Evolutionary conservation across 53 echinoderm and acorn worm species (phyloP), one percentile per base, ranked within the genome.

Genomic region (Apostichopus leukothele): DNA sequence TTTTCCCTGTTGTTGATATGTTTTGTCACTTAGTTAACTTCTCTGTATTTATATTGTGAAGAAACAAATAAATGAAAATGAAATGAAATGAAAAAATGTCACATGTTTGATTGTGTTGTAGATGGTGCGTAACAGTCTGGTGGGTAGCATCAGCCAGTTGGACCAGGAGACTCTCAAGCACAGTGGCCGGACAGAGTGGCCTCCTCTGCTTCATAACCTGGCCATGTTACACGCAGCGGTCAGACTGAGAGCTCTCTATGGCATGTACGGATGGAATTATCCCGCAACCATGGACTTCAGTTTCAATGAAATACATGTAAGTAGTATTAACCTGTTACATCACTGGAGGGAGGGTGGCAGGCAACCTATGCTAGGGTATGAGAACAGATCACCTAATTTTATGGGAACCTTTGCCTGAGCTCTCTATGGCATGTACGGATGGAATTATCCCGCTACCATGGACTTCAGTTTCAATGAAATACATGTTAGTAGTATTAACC

Each of bases 171-270:
- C 90, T 19, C 88, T 97, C 50, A 97, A 97, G 89, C 87, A 89
- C 9, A 93, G 97, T 80, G 92, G 92, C 7, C 86, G 95, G 14
- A 21, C 86, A 5, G 97, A 97, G 63, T 97, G 97, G 97, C 91
- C 95, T 1, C 96, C 96, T 4, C 88, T 99, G 1, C 94, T 99
- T 20, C 99, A 99, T 73, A 99, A 99, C 75, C 75, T 96, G 4
- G 94, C 94, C 59, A 98, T 99, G 96, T 91, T 99, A 25, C 99
- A 99, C 77, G 96, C 94, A 9, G 87, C 92, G 92, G 73, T 96
- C 67, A 83, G 99, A 53, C 91, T 99, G 9, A 89, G 99, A 74
- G 90, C 91, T 16, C 94, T 96, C 66, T 99, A 90, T 84, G 93
- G 89, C 39, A 89, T 94, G 26, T 92, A 94, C 22, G 99, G 99